Base-by-base conservation (phyloP, 2,888 invertebrate species). In the Nemoura dubitans region DNA sequence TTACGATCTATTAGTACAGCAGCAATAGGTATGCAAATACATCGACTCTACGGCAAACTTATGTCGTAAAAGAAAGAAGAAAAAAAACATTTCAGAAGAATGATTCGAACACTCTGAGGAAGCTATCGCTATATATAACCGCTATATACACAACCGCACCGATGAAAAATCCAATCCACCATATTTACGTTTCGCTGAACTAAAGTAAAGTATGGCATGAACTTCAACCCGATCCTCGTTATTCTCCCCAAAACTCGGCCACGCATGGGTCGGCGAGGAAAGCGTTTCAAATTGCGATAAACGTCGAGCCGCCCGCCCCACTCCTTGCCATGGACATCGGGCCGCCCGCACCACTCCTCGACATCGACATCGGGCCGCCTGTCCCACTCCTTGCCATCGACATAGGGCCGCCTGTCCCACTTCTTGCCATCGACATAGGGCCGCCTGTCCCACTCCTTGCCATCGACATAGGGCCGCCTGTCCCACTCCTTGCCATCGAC, bases 181-280 rank as follows among this genome's bases (percentile, higher is more conserved):
- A 83, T 83, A 83, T 83, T 83, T 42, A 83, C 83, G 83, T 30
- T 83, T 30, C 30, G 83, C 5, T 83, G 83, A 36, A 42, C 83
- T 83, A 83, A 83, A 83, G 43, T 83, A 83, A 83, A 83, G 83
- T 83, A 83, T 83, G 26, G 83, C 83, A 83, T 26, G 82, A 82
- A 82, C 82, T 30, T 30, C 82, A 30, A 30, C 82, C 82, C 82
- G 21, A 43, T 42, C 83, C 42, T 83, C 83, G 83, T 83, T 83
- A 83, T 43, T 83, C 83, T 83, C n/a, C 83, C 10, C n/a, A n/a
- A 42, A 30, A 16, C 83, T 83, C 43, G 29, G 21, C 14, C 82
- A 14, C 83, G 83, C 83, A 25, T 42, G 59, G 16, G 3, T 59
- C n/a, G 26, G 36, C 83, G 43, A 26, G 21, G 0, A 42, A 83